Percentiles rank a stretch among this genome's conserved stretches.
Conservation (phyloP, 2,888 invertebrate genomes). For the Busseola fusca region DNA sequence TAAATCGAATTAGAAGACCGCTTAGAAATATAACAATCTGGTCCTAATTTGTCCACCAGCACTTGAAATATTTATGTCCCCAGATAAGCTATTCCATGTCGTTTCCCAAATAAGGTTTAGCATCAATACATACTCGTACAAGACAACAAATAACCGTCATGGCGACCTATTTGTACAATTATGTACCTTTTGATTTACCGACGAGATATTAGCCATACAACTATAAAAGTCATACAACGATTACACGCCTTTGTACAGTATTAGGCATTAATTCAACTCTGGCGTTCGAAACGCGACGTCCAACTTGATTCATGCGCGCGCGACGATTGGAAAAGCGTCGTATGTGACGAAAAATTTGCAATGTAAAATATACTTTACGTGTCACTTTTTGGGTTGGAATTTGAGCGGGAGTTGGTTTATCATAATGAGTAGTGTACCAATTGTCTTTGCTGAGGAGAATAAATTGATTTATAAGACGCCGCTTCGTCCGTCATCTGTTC, state of each 20-base stretch:
- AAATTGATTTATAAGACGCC: conserved; percentile 85
- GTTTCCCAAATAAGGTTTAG: conserved; percentile 57
- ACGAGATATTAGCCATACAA: conserved; percentile 68
- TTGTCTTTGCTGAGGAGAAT: conserved; percentile 83
- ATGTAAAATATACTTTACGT: conserved; percentile 52
- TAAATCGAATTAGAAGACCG: conserved; percentile 30
- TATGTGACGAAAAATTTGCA: conserved; percentile 54
- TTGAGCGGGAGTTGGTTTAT: conserved; percentile 30
- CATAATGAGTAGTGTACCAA: conserved; percentile 70
- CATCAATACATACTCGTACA: conserved; percentile 52
- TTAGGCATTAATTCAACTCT: conserved; percentile 77
- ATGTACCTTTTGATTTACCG: conserved; percentile 78
- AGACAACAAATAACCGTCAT: conserved; percentile 58
- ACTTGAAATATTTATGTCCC: conserved; percentile 36
- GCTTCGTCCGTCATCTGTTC: conserved; percentile 80
- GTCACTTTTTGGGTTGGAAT: conserved; percentile 29
- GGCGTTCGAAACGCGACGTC: conserved; percentile 70
- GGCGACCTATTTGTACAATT: conserved; percentile 74
- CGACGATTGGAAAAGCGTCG: conserved; percentile 65
- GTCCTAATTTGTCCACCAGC: conserved; percentile 45
- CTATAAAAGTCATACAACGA: conserved; percentile 81
- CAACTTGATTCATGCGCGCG: conserved; percentile 79
- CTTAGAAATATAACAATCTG: conserved; percentile 37
- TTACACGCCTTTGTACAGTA: conserved; percentile 80
- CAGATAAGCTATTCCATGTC: conserved; percentile 48